phyloP scores from a whole-genome alignment of 2,888 invertebrate species.

The Amphimallon solstitiale region DNA sequence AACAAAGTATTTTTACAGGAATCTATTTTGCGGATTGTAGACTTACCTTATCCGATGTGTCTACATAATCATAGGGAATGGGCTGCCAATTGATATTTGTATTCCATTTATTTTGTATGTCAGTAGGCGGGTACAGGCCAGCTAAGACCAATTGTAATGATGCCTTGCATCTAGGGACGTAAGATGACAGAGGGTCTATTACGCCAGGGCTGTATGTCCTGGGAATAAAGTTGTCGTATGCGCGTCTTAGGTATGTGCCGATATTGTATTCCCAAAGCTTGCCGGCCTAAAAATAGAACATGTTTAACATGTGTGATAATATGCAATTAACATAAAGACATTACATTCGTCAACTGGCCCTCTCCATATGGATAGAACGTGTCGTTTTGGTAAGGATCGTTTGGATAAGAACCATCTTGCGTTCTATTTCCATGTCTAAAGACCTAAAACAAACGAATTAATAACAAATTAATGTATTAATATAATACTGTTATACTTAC shows the following conservation, averaged over 20 bases:
- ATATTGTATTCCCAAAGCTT: conserved; percentile 7
- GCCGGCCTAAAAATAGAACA: not conserved
- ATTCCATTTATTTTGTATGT: not conserved
- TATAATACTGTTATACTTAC: not conserved
- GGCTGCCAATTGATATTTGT: not conserved
- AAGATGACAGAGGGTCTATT: conserved; percentile 5
- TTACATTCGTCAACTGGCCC: conserved; percentile 65
- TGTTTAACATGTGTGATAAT: not conserved
- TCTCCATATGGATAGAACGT: conserved; percentile 65
- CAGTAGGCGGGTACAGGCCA: conserved; percentile 1
- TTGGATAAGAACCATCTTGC: conserved; percentile 42
- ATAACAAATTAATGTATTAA: no score
- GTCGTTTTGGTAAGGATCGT: conserved; percentile 60
- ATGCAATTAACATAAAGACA: conserved; percentile 20
- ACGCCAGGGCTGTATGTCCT: conserved; percentile 4
- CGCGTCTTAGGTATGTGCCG: not conserved
- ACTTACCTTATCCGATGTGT: not conserved
- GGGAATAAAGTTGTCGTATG: not conserved
- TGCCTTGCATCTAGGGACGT: not conserved
- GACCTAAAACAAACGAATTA: conserved; percentile 55
- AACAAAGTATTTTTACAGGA: not conserved
- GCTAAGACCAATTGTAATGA: conserved; percentile 10
- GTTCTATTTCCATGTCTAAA: conserved; percentile 58
- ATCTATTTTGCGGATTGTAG: no score
- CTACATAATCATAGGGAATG: conserved; percentile 5